Conservation (phyloP, 1,140 invertebrate genomes). For the Orchestia grillus region DNA sequence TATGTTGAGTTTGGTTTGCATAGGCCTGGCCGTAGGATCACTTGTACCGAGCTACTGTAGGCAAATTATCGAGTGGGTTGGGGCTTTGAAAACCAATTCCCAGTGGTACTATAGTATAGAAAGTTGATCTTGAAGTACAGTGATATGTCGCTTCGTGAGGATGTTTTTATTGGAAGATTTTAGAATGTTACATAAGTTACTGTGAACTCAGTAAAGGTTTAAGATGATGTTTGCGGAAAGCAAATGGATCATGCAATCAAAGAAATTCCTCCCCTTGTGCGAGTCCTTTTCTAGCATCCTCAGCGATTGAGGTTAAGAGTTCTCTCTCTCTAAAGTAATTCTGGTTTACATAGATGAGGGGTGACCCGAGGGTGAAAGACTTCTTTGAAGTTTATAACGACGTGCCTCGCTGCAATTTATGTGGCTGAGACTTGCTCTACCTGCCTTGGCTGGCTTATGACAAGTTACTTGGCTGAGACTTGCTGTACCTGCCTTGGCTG, state of each 20-base stretch:
- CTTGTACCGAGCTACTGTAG: not conserved
- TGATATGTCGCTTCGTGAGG: not conserved
- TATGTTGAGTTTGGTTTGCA: not conserved
- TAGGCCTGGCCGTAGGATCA: not conserved
- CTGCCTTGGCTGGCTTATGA: not conserved
- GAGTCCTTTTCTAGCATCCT: not conserved
- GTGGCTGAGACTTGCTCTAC: not conserved
- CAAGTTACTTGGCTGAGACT: not conserved
- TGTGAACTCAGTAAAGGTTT: not conserved
- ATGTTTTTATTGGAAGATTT: not conserved
- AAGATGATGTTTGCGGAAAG: not conserved
- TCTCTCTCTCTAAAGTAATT: not conserved
- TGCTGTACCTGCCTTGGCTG: not conserved
- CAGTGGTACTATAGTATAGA: not conserved
- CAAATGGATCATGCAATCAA: not conserved
- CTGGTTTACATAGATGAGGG: not conserved
- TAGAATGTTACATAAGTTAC: not conserved
- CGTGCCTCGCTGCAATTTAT: not conserved
- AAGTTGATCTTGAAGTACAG: not conserved
- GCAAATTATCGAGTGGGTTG: no score
- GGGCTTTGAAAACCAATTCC: not conserved
- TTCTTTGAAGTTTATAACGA: not conserved
- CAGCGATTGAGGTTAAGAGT: not conserved
- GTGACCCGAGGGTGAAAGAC: not conserved
- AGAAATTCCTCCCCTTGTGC: not conserved